Base-by-base conservation (phyloP, 2,797 vertebrate genomes). In the Brachyalestes nurse region DNA sequence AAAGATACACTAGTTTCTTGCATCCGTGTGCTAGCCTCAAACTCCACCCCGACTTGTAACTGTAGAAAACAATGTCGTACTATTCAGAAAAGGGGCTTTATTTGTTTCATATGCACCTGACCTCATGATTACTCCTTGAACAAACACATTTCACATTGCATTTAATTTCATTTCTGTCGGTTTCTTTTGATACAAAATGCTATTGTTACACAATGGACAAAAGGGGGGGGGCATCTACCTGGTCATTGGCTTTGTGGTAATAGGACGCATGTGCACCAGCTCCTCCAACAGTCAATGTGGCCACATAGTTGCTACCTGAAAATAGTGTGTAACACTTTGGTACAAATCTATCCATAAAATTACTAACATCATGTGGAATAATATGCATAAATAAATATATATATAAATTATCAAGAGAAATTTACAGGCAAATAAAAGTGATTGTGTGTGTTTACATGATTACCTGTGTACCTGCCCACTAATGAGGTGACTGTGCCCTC, bases 171-270 rank as follows among this genome's bases (percentile, higher is more conserved):
- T 34, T 34, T 34, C 34, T 34, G 2, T 34, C 34, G 0, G 4
- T 34, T 34, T 34, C 4, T 34, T 34, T 34, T 34, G 34, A 34
- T 34, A 45, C 42, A 45, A 45, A 45, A 45, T 45, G 42, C 10
- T 7, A 0, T 0, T 74, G 34, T 34, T 34, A 34, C 34, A 34
- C 34, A 34, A 34, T 34, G 34, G 34, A 34, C 34, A 34, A 34
- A 34, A 4, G 34, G 34, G 34, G 34, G 34, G 34, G 34, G 34
- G 34, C n/a, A 4, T 34, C 34, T 90, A 97, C 97, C 95, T 96
- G 95, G 9, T 97, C 96, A 2, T 95, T 97, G 81, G 97, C 96
- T 93, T 93, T 96, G 89, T 97, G 97, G 86, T 97, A 97, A 67
- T 97, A 97, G 0, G 96, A 96, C 0, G 95, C 96, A 0, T 97